A percentile compares a stretch with the other conserved stretches of the same genome.
phyloP scores from a whole-genome alignment of 2,113 vertebrate species.

The Tenebrosternarchus preto region DNA sequence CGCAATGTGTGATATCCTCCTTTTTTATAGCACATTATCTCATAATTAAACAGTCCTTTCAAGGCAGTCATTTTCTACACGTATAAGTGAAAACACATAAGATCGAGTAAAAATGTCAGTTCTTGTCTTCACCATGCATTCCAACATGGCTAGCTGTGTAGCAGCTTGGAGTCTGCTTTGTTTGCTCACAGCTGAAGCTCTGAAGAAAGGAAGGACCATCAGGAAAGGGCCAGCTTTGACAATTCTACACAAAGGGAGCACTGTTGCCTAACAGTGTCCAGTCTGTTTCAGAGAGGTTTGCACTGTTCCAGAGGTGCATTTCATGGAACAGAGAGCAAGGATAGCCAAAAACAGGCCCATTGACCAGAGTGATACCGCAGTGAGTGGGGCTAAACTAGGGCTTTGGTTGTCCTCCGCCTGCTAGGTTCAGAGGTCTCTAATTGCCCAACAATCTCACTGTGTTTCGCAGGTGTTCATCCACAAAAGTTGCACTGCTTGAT shows the following conservation, averaged over 20 bases:
- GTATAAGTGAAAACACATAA: conserved; percentile 12
- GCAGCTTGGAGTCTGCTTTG: conserved; percentile 71
- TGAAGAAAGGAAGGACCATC: conserved; percentile 69
- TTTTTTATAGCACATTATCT: neutral
- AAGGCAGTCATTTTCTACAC: neutral
- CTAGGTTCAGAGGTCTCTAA: conserved; percentile 70
- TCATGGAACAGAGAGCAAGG: conserved; percentile 86
- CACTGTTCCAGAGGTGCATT: conserved; percentile 78
- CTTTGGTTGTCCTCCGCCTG: conserved; percentile 55
- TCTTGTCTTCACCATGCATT: conserved; percentile 36
- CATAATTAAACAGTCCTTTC: neutral
- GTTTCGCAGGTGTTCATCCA: conserved; percentile 71
- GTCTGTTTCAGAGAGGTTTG: conserved; percentile 77
- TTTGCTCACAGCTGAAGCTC: conserved; percentile 68
- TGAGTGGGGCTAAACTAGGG: conserved; percentile 68
- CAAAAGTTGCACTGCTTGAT: conserved; percentile 60
- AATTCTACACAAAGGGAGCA: conserved; percentile 80
- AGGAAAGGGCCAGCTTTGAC: conserved; percentile 73
- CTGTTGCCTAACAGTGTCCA: conserved; percentile 84
- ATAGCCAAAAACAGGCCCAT: conserved; percentile 79
- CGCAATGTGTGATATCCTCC: neutral
- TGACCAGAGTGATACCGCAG: conserved; percentile 77
- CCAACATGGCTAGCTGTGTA: conserved; percentile 34
- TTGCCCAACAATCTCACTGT: conserved; percentile 64
- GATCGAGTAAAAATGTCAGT: conserved; percentile 21